A percentile compares a stretch with the other conserved stretches of the same genome.
Evolutionary conservation across 2,113 vertebrate species (phyloP).

Genomic region (Tursiops truncatus): DNA sequence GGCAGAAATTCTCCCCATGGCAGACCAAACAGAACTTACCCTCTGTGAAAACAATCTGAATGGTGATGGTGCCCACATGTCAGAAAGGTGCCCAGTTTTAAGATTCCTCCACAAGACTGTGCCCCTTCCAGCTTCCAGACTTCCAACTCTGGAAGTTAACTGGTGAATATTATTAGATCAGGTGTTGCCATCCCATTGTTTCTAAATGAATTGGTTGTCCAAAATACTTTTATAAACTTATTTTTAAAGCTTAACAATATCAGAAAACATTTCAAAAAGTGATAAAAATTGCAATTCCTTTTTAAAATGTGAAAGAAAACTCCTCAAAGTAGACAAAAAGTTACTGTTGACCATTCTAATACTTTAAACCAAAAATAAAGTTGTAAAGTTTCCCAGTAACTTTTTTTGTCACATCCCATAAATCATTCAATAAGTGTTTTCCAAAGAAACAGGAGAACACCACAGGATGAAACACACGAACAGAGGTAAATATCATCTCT

Average conservation of each 20-base stretch:
- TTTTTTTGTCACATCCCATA: neutral
- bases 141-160: neutral
- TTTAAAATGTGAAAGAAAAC: neutral
- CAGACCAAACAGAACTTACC: neutral
- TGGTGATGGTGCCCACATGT: neutral
- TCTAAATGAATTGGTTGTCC: neutral
- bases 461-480: neutral
- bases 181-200: neutral
- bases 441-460: neutral
- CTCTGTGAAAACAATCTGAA: slow-evolving; percentile 22
- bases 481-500: neutral
- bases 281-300: neutral
- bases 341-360: neutral
- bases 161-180: neutral
- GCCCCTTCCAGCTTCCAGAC: neutral
- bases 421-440: neutral
- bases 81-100: neutral
- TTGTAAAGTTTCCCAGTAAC: neutral
- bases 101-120: neutral
- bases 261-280: slow-evolving; percentile 16
- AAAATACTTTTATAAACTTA: neutral
- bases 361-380: neutral
- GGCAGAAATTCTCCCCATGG: neutral
- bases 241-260: neutral
- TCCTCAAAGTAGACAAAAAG: neutral